phyloP scores from a whole-genome alignment of 2,113 vertebrate species.

The Lepisosteus oculatus region DNA sequence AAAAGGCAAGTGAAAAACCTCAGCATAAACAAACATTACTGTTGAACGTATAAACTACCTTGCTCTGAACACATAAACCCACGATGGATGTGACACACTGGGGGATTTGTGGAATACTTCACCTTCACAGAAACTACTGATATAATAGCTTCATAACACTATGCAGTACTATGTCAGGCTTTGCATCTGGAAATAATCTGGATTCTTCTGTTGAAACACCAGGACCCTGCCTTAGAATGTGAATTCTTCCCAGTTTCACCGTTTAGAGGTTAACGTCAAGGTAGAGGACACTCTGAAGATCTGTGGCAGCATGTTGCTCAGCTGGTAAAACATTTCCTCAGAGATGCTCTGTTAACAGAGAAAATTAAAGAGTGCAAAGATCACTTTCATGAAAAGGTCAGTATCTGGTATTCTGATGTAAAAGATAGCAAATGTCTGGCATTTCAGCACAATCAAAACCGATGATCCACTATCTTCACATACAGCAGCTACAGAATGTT shows the following conservation, averaged over 20 bases:
- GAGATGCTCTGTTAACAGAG: slow-evolving; percentile 82
- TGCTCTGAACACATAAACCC: no score
- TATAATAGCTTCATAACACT: slow-evolving; percentile 1
- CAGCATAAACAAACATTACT: no score
- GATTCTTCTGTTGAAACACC: not conserved
- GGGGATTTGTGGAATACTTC: slow-evolving; percentile 24
- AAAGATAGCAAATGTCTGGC: no score
- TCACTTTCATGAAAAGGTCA: no score
- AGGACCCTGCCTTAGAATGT: not conserved
- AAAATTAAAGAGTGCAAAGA: not conserved
- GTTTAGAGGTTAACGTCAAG: slow-evolving; percentile 78
- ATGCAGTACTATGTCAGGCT: slow-evolving; percentile 16
- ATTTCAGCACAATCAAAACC: no score
- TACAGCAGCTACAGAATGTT: no score
- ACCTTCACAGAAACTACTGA: not conserved
- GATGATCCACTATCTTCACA: no score
- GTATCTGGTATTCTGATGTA: no score
- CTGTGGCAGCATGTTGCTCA: slow-evolving; percentile 97
- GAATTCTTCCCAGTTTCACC: slow-evolving; percentile 41
- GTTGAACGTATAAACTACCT: no score
- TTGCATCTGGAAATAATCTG: slow-evolving; percentile 10
- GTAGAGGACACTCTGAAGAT: slow-evolving; percentile 97
- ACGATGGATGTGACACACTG: not conserved
- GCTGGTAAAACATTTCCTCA: slow-evolving; percentile 96
- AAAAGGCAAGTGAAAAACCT: not conserved